phyloP scores from a whole-genome alignment of 2,888 invertebrate genomes.

The Homarus gammarus region DNA sequence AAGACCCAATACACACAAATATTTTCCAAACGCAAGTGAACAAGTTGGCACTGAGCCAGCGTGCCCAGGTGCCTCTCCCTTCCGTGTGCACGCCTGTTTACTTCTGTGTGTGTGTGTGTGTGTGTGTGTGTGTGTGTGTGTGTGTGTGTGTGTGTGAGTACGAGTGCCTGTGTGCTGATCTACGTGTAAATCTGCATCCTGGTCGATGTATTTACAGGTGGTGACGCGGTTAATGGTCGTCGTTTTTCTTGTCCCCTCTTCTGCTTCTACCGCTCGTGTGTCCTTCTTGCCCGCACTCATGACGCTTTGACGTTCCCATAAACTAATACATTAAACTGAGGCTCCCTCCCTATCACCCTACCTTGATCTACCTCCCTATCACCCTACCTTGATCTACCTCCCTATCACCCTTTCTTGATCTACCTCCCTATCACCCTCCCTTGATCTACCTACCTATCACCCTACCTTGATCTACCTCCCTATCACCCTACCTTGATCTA shows the following conservation, averaged over 20 bases:
- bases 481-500: no score
- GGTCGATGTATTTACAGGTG: background rate
- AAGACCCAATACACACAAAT: conserved; percentile 63
- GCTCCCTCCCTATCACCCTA: background rate
- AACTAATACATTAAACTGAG: background rate
- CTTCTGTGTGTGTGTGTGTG: conserved; percentile 30
- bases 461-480: no score
- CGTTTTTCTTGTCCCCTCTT: background rate
- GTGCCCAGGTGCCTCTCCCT: conserved; percentile 29
- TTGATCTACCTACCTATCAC: no score
- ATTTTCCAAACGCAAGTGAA: conserved; percentile 46
- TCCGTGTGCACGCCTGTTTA: conserved; percentile 1
- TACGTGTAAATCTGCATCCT: background rate
- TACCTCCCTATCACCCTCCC: no score
- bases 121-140: conserved; percentile 38
- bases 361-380: no score
- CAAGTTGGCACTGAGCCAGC: conserved; percentile 47
- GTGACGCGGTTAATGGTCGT: conserved; percentile 10
- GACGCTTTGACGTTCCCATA: background rate
- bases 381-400: no score
- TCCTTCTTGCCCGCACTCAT: background rate
- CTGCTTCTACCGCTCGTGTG: background rate
- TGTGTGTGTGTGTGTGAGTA: conserved; percentile 25
- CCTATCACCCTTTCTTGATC: no score
- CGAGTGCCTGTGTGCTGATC: background rate